Conservation (phyloP, 2,888 invertebrate species). For the Gasteruption jaculator region DNA sequence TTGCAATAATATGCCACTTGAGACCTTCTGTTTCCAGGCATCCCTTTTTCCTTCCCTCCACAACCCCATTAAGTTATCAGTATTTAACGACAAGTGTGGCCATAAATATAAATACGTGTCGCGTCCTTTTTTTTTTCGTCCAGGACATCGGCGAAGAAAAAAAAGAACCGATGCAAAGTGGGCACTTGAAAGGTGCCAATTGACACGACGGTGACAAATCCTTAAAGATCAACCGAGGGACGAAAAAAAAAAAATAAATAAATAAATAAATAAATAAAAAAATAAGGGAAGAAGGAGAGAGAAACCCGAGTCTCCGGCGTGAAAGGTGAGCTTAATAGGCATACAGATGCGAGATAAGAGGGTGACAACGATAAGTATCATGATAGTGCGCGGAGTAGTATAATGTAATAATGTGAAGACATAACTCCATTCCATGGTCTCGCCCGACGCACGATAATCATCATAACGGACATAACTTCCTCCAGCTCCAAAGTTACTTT, state of each 20-base stretch:
- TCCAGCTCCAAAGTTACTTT: slow-evolving; percentile 22
- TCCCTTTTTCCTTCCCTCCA: no score
- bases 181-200: no score
- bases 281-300: slow-evolving; percentile 5
- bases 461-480: slow-evolving; percentile 38
- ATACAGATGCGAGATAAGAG: not conserved
- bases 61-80: no score
- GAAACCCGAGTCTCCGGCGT: slow-evolving; percentile 9
- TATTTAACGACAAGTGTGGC: no score
- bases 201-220: no score
- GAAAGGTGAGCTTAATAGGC: not conserved
- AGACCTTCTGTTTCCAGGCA: no score
- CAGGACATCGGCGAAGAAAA: no score
- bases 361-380: not conserved
- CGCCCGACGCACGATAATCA: slow-evolving; percentile 36
- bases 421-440: not conserved
- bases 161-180: no score
- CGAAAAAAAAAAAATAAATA: slow-evolving; percentile 1
- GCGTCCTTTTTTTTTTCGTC: no score
- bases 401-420: not conserved
- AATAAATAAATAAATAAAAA: not conserved
- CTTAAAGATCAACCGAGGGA: slow-evolving; percentile 4
- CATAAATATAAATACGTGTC: no score
- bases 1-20: no score
- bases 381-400: not conserved